Evolutionary conservation across 1,140 invertebrate genomes (phyloP).

Genomic region (Atta cephalotes): DNA sequence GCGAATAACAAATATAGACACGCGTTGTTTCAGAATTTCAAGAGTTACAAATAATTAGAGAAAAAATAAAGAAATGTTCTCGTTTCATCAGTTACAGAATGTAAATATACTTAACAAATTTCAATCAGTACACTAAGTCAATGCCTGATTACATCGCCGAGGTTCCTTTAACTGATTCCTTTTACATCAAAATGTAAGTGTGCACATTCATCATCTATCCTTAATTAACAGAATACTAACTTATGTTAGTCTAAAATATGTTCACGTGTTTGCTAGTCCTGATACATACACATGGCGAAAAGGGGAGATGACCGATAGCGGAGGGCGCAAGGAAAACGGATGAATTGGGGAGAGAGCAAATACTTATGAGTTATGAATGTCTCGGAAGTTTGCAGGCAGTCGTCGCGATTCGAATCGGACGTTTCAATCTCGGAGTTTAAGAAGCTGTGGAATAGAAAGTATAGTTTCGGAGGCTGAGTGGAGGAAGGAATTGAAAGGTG

Average conservation of each 20-base stretch:
- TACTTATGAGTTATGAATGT: conserved; percentile 65
- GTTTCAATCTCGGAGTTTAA: conserved; percentile 62
- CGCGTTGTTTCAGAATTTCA: neutral
- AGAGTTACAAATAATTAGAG: neutral
- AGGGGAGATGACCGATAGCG: neutral
- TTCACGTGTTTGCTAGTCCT: neutral
- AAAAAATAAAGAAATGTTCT: neutral
- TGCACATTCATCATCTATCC: neutral
- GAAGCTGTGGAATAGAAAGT: neutral
- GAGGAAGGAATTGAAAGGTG: conserved; percentile 40
- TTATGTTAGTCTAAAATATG: neutral
- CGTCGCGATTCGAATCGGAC: conserved; percentile 34
- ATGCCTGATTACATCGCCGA: neutral
- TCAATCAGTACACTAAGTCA: neutral
- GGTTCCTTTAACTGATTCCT: neutral
- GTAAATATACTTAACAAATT: conserved; percentile 21
- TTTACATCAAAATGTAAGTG: neutral
- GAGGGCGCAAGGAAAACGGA: conserved; percentile 7
- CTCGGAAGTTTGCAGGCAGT: conserved; percentile 64
- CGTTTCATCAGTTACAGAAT: neutral
- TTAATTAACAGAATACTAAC: neutral
- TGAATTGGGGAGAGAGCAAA: conserved; percentile 37
- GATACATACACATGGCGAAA: neutral
- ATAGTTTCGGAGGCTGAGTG: neutral
- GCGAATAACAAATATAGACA: neutral